A percentile compares a stretch with the other conserved stretches of the same genome.
Evolutionary conservation across 2,113 vertebrate genomes (phyloP).

Genomic region (Caloenas nicobarica): DNA sequence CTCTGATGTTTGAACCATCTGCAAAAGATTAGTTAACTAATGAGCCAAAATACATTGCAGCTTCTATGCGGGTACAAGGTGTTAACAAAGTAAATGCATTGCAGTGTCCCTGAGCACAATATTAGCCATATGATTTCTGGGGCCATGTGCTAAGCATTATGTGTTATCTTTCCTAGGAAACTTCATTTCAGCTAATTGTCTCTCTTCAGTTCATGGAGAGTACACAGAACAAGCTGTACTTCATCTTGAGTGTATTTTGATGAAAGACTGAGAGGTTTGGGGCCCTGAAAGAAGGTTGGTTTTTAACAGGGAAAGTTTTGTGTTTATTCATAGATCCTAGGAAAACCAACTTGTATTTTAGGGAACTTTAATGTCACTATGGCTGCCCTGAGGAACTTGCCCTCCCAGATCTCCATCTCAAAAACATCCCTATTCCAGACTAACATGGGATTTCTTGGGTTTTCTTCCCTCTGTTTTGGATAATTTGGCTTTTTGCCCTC

Average conservation of each 20-base stretch:
- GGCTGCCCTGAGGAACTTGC: background rate
- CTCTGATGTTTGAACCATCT: slow-evolving; percentile 30
- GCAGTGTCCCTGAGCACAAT: background rate
- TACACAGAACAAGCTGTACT: background rate
- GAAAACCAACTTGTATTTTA: background rate
- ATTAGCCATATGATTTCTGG: background rate
- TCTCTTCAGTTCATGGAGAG: background rate
- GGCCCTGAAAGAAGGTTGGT: background rate
- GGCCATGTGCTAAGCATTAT: background rate
- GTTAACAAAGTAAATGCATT: slow-evolving; percentile 14
- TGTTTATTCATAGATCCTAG: background rate
- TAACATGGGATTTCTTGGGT: background rate
- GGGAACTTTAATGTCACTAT: background rate
- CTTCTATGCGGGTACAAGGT: slow-evolving; percentile 29
- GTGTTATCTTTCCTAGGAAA: background rate
- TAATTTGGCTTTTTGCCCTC: background rate
- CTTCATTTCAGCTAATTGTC: background rate
- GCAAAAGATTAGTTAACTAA: slow-evolving; percentile 51
- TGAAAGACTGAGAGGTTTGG: background rate
- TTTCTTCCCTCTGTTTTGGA: background rate
- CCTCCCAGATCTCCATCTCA: background rate
- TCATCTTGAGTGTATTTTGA: background rate
- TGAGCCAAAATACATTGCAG: slow-evolving; percentile 42
- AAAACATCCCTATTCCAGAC: background rate
- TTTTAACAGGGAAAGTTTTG: slow-evolving; percentile 8